Conservation (phyloP, 2,113 vertebrate genomes). For the Gallinago jamesoni region DNA sequence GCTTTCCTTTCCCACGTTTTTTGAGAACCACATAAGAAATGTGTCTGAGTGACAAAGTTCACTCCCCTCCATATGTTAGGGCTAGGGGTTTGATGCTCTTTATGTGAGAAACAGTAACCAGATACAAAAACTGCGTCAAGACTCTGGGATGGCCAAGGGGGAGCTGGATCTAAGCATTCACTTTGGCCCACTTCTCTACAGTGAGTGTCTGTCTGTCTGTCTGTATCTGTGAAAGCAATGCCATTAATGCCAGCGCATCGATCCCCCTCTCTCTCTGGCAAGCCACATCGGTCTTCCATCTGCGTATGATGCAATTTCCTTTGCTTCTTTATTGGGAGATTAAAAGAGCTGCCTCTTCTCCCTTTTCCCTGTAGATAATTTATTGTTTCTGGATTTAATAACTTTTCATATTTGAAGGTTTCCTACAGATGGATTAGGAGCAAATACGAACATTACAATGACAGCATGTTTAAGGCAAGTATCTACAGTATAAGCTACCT, state of each 20-base stretch:
- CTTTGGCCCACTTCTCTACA: not conserved
- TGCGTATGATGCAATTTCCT: slow-evolving; percentile 55
- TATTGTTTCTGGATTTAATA: slow-evolving; percentile 36
- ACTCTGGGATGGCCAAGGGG: not conserved
- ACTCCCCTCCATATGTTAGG: not conserved
- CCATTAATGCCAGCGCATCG: not conserved
- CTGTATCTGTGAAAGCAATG: not conserved
- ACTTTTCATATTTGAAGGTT: not conserved
- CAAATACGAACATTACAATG: not conserved
- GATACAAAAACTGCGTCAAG: not conserved
- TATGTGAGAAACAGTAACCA: not conserved
- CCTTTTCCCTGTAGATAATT: slow-evolving; percentile 29
- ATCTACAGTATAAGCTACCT: not conserved
- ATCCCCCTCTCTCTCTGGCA: not conserved
- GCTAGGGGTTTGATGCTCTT: not conserved
- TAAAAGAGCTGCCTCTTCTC: slow-evolving; percentile 19
- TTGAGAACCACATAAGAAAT: not conserved
- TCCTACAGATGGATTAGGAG: not conserved
- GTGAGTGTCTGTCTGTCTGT: not conserved
- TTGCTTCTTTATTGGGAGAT: slow-evolving; percentile 32
- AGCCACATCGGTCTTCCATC: not conserved
- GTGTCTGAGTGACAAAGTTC: not conserved
- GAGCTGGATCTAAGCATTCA: not conserved
- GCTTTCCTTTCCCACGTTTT: not conserved
- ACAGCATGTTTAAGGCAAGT: not conserved